phyloP scores from a whole-genome alignment of 2,113 vertebrate species.

The Chloebia gouldiae region DNA sequence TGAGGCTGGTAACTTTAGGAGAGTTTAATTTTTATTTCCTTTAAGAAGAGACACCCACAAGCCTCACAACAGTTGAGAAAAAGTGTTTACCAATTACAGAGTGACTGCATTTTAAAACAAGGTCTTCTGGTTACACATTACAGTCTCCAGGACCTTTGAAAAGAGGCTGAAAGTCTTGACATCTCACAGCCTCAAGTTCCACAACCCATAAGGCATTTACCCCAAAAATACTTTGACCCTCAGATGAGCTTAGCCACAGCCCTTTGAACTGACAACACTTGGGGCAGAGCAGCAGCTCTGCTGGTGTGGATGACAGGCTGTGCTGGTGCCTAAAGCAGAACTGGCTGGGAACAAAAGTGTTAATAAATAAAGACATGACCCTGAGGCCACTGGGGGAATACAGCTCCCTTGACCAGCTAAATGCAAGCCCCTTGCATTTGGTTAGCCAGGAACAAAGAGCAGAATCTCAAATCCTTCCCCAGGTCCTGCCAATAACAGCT shows the following conservation, averaged over 20 bases:
- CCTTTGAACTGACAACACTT: constrained; percentile 18
- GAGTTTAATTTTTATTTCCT: constrained; percentile 15
- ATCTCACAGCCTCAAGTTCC: constrained; percentile 27
- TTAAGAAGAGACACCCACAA: constrained; percentile 41
- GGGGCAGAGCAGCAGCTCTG: not conserved
- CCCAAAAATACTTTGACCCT: not conserved
- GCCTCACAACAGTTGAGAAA: not conserved
- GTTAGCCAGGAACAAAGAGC: constrained; percentile 14
- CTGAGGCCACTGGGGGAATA: not conserved
- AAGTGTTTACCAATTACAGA: not conserved
- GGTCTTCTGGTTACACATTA: not conserved
- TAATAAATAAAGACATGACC: not conserved
- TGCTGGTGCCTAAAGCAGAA: not conserved
- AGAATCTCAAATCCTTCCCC: not conserved
- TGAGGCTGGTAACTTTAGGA: not conserved
- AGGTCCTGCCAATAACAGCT: not conserved
- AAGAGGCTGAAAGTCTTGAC: not conserved
- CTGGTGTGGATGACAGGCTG: not conserved
- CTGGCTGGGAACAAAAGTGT: not conserved
- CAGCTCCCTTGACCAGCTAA: not conserved
- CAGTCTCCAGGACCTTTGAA: constrained; percentile 26
- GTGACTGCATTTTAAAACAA: not conserved
- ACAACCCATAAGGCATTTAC: not conserved
- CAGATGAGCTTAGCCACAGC: not conserved
- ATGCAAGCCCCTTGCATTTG: not conserved